These are phyloP conservation scores for Ptychobarbus kaznakovi DNA, from an alignment of 2,797 vertebrate genomes.

Conservation along the genomic window DNA sequence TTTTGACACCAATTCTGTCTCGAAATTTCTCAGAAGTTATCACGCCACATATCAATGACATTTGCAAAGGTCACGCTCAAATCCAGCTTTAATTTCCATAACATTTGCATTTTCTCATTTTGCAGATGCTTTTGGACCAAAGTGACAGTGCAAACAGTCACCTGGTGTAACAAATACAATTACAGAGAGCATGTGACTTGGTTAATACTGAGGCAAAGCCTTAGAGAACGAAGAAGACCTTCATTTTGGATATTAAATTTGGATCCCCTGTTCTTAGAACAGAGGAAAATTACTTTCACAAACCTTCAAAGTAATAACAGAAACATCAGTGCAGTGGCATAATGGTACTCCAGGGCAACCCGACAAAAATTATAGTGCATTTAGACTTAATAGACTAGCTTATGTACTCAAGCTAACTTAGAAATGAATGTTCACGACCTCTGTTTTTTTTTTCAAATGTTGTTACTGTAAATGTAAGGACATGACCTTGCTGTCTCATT, in stretches of 20 bases:
- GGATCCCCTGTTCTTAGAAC: neutral
- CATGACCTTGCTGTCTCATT: neutral
- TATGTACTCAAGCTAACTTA: neutral
- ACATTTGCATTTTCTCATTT: constrained; percentile 47
- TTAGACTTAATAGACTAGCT: neutral
- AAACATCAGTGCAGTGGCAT: neutral
- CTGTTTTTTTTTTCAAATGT: neutral
- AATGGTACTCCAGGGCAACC: neutral
- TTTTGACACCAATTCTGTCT: constrained; percentile 1
- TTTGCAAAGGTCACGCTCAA: constrained; percentile 41
- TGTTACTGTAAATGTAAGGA: neutral
- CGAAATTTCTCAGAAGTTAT: constrained; percentile 15
- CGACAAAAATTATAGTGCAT: neutral
- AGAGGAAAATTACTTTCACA: neutral
- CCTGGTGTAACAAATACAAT: constrained; percentile 29
- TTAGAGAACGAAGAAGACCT: neutral
- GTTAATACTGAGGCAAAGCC: neutral
- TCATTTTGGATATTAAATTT: constrained; percentile 34
- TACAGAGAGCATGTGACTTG: neutral
- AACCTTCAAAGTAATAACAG: constrained; percentile 14
- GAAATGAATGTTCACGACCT: neutral
- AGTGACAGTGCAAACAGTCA: constrained; percentile 29
- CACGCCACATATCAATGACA: constrained; percentile 21
- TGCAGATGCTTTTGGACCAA: constrained; percentile 26
- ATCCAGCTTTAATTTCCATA: constrained; percentile 33